Evolutionary conservation across 2,113 vertebrate species (phyloP), one percentile per base, ranked within the genome.

Genomic region (Pungitius pungitius): DNA sequence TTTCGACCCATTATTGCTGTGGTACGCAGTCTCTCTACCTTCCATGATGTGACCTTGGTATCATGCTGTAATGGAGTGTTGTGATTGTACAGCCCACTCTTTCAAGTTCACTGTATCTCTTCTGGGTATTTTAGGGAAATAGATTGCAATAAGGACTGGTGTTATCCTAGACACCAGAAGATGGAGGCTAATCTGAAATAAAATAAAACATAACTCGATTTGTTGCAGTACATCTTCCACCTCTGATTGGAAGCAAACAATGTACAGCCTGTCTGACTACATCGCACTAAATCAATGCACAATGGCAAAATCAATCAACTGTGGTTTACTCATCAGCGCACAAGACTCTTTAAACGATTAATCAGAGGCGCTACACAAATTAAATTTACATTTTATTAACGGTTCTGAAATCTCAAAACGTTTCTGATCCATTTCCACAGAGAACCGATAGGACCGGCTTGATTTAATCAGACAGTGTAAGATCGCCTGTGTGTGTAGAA

Each of bases 221-320:
- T 35, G 47, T 40, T 45, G 39, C 18, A 35, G 15, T 66, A 17
- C 47, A 58, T 15, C 15, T 26, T 35, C 26, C 39, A 0, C 33
- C 20, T 55, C 18, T 33, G 37, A 27, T 22, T 14, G 8, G 17
- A 69, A 22, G 39, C 42, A 11, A 51, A 39, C 20, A 30, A 49
- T 17, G 5, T 59, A 18, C n/a, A 60, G n/a, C 49, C 13, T 66
- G 47, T 40, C 40, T 58, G 56, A 66, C 60, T 70, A 8, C 49
- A 70, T 81, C 64, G 77, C 42, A 77, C 74, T 67, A 64, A 82
- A 79, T 87, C 64, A 67, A 22, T 22, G 24, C 42, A 57, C 15
- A 77, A 77, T 39, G 26, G 39, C 37, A 49, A 59, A 74, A 77
- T 82, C 65, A 81, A 65, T 58, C 60, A 61, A 61, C 35, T 52